Conservation (phyloP, 1,140 invertebrate species). For the Platyura marginata region DNA sequence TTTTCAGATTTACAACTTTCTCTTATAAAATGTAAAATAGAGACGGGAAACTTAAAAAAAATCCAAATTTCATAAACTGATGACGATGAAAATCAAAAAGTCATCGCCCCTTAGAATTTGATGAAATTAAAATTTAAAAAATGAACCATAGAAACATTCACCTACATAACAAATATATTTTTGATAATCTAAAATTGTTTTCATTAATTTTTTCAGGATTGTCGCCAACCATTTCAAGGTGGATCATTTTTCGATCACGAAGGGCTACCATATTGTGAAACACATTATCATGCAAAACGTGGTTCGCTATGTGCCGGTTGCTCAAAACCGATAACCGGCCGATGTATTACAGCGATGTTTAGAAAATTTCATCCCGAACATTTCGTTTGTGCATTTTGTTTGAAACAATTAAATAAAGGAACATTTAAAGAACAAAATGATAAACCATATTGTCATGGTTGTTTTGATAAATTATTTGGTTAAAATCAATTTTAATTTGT, state of each 20-base stretch:
- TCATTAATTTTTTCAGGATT: constrained; percentile 50
- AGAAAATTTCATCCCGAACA: constrained; percentile 98
- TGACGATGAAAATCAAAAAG: too few relatives aligned
- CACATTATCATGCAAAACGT: constrained; percentile 91
- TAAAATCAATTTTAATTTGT: constrained; percentile 34
- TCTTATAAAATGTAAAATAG: background rate
- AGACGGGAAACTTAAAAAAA: too few relatives aligned
- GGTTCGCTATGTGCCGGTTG: constrained; percentile 95
- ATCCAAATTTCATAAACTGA: background rate
- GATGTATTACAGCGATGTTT: constrained; percentile 98
- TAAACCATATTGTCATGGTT: constrained; percentile 94
- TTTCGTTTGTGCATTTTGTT: constrained; percentile 87
- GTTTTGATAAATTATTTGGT: constrained; percentile 94
- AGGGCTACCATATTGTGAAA: constrained; percentile 92
- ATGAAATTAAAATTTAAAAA: too few relatives aligned
- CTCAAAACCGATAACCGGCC: constrained; percentile 90
- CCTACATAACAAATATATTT: background rate
- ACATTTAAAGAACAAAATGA: constrained; percentile 98
- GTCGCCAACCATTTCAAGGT: constrained; percentile 78
- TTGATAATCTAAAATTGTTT: constrained; percentile 4
- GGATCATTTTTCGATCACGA: constrained; percentile 94
- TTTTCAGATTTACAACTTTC: background rate
- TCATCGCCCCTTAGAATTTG: too few relatives aligned
- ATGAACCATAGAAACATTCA: background rate
- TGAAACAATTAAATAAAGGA: constrained; percentile 92